Conservation (phyloP, 1,140 invertebrate species). For the Pseudomyrmex flavicornis region DNA sequence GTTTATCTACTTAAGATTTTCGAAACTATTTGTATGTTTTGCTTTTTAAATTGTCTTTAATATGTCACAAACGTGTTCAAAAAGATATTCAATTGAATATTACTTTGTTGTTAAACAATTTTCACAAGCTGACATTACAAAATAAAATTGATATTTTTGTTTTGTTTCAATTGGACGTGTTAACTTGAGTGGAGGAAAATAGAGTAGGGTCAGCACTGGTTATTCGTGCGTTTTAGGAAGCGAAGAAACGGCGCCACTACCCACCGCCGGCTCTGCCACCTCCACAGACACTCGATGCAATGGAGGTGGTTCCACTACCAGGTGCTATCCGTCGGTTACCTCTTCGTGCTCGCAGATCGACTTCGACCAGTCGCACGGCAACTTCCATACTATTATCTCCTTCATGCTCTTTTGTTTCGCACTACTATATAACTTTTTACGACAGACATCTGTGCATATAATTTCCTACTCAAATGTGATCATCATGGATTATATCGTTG, state of each 20-base stretch:
- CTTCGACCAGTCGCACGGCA: conserved; percentile 58
- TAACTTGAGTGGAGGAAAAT: conserved; percentile 49
- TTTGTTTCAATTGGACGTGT: conserved; percentile 45
- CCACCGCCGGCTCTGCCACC: conserved; percentile 51
- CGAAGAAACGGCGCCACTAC: conserved; percentile 65
- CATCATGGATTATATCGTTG: background rate
- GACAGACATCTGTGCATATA: background rate
- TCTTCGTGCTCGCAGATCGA: conserved; percentile 66
- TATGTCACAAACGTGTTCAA: background rate
- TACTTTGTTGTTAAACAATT: background rate
- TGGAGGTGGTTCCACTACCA: conserved; percentile 55
- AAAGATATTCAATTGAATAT: background rate
- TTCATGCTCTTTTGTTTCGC: background rate
- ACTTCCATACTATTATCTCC: conserved; percentile 34
- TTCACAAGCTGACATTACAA: background rate
- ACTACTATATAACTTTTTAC: background rate
- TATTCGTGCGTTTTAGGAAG: conserved; percentile 67
- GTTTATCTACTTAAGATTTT: no score
- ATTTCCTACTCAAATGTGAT: background rate
- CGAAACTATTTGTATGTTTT: background rate
- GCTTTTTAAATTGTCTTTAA: conserved; percentile 1
- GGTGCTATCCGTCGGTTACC: conserved; percentile 66
- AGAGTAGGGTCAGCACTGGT: conserved; percentile 58
- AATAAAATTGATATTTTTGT: background rate
- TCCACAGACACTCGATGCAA: conserved; percentile 43